Conservation (phyloP, 1,140 invertebrate species). For the Megalonaias nervosa region DNA sequence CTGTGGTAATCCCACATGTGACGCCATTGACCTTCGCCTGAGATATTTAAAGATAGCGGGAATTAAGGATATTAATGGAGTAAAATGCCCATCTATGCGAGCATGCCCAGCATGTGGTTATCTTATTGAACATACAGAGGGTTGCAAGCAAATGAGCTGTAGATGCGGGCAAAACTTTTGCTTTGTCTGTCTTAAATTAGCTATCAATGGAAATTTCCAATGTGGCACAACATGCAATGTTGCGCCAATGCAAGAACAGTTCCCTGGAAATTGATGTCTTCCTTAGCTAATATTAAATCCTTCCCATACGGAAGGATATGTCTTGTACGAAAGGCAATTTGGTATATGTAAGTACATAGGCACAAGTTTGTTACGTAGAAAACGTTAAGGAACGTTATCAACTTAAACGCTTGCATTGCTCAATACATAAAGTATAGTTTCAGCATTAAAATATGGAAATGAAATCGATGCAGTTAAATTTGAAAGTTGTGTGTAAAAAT, state of each 20-base stretch:
- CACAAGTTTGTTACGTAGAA: too few species aligned
- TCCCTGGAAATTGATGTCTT: conserved; percentile 16
- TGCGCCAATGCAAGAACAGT: conserved; percentile 13
- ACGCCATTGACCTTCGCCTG: conserved; percentile 26
- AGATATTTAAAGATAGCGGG: conserved; percentile 12
- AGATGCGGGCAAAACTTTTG: conserved; percentile 35
- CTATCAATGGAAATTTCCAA: conserved; percentile 10
- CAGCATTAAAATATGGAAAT: too few species aligned
- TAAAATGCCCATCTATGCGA: conserved; percentile 26
- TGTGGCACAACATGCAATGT: conserved; percentile 21
- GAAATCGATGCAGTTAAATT: too few species aligned
- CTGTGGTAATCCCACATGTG: conserved; percentile 31
- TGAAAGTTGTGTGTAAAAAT: too few species aligned
- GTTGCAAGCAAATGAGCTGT: conserved; percentile 40
- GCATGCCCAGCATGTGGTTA: conserved; percentile 31
- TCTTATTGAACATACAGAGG: conserved; percentile 32
- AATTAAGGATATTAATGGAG: conserved; percentile 18
- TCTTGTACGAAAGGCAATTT: too few species aligned
- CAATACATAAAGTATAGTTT: too few species aligned
- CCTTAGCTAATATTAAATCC: too few species aligned
- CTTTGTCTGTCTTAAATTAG: conserved; percentile 37
- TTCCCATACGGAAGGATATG: too few species aligned
- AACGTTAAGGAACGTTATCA: too few species aligned
- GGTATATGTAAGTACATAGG: too few species aligned
- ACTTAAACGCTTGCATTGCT: too few species aligned